A percentile compares a stretch with the other conserved stretches of the same genome.
phyloP scores from a whole-genome alignment of 2,113 vertebrate species.

The Strix uralensis region DNA sequence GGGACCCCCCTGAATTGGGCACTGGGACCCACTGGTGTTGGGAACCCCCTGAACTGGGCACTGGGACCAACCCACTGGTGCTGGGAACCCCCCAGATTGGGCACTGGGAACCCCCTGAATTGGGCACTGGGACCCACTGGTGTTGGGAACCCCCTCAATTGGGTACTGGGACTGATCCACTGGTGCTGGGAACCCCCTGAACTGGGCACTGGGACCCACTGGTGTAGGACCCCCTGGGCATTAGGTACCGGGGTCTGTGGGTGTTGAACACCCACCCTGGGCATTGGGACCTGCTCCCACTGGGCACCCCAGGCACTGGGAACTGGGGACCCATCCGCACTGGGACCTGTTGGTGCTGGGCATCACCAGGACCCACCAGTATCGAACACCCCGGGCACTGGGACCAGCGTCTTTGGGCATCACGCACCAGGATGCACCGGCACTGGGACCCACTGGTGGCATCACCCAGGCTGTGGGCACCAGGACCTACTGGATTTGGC shows the following conservation, averaged over 20 bases:
- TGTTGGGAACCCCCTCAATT: no score
- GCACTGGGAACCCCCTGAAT: no score
- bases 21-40: no score
- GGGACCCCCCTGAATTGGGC: no score
- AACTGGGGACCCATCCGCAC: accelerated
- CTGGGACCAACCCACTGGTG: no score
- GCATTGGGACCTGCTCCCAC: neutral
- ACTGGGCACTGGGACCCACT: neutral
- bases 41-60: no score
- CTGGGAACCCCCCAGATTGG: no score
- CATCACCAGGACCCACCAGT: neutral
- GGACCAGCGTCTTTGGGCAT: neutral
- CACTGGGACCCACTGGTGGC: neutral
- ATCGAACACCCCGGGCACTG: neutral
- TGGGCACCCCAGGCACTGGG: neutral
- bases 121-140: no score
- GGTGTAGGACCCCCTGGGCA: neutral
- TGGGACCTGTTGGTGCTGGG: neutral
- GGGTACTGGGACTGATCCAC: no score
- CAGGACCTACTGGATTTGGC: neutral
- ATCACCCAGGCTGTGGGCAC: neutral
- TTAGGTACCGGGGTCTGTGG: neutral
- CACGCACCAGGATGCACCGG: accelerated
- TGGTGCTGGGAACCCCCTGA: no score
- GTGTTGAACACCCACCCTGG: neutral